phyloP scores from a whole-genome alignment of 2,888 invertebrate species.

The Zhengitettix transpicula region DNA sequence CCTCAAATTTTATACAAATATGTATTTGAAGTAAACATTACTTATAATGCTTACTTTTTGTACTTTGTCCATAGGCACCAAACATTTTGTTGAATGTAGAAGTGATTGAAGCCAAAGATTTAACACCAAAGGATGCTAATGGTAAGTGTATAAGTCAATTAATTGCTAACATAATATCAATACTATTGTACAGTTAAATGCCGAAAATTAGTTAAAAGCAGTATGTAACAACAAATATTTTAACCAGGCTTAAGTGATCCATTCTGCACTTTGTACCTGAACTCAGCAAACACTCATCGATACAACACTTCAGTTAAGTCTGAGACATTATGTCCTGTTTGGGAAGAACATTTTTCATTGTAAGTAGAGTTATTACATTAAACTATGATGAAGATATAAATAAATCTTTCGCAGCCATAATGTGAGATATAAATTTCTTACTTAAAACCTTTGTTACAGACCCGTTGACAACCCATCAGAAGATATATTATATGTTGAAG shows the following conservation, averaged over 20 bases:
- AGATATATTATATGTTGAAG: conserved; percentile 63
- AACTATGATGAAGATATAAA: background rate
- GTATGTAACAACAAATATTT: too few relatives aligned
- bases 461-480: conserved; percentile 57
- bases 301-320: conserved; percentile 86
- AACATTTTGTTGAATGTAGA: conserved; percentile 71
- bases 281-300: conserved; percentile 57
- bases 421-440: background rate
- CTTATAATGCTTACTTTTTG: too few relatives aligned
- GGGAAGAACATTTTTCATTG: conserved; percentile 97
- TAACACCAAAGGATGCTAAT: conserved; percentile 71
- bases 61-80: conserved; percentile 36
- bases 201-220: background rate
- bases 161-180: background rate
- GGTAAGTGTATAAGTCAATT: conserved; percentile 23
- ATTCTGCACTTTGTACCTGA: conserved; percentile 81
- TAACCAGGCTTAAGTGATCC: conserved; percentile 77
- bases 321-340: conserved; percentile 73
- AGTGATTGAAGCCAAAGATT: conserved; percentile 71
- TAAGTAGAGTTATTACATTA: conserved; percentile 32
- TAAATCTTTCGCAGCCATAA: background rate
- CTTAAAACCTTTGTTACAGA: conserved; percentile 30
- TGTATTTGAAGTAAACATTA: too few relatives aligned
- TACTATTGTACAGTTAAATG: background rate
- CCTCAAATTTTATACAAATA: too few relatives aligned